Evolutionary conservation across 1,140 invertebrate species (phyloP).

Genomic region (Pemphigus obesinymphae): DNA sequence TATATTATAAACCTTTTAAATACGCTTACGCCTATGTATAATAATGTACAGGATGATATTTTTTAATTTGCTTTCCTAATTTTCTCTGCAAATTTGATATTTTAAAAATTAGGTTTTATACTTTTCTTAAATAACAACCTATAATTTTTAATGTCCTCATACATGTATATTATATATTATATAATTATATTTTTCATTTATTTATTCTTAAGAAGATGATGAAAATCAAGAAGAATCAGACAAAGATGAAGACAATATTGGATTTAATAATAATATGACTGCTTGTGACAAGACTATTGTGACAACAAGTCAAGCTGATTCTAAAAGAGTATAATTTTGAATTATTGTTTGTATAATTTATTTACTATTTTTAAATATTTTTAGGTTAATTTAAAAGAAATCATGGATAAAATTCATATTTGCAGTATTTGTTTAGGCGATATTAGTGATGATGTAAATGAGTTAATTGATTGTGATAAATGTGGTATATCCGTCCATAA

Average conservation of each 20-base stretch:
- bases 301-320: constrained; percentile 55
- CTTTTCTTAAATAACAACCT: no score
- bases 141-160: background rate
- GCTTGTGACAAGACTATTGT: constrained; percentile 47
- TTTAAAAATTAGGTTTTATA: no score
- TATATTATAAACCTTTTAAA: no score
- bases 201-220: constrained; percentile 48
- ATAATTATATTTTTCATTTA: no score
- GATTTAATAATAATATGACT: constrained; percentile 49
- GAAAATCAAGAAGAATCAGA: constrained; percentile 50
- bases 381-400: constrained; percentile 49
- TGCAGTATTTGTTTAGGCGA: constrained; percentile 92
- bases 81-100: no score
- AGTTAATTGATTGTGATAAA: constrained; percentile 94
- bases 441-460: constrained; percentile 85
- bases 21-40: no score
- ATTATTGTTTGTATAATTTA: background rate
- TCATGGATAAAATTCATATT: constrained; percentile 59
- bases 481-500: constrained; percentile 95
- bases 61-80: no score
- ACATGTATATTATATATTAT: background rate
- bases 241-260: constrained; percentile 51
- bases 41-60: no score
- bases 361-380: constrained; percentile 36
- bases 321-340: constrained; percentile 52